These are phyloP conservation scores for Macropodus opercularis DNA, from an alignment of 2,797 vertebrate species.

Conservation along the genomic window DNA sequence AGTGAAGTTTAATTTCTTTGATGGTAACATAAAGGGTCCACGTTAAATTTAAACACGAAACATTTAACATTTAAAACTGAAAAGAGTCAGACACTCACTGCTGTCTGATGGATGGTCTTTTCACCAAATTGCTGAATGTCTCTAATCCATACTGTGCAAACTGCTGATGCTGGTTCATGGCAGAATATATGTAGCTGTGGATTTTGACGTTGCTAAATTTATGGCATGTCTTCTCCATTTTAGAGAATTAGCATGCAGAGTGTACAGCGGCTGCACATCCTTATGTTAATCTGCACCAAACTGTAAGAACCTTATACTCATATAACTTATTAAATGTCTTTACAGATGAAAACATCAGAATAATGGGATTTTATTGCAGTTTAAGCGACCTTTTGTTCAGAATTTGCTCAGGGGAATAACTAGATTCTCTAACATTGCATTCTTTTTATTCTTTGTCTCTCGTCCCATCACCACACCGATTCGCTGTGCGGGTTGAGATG, in stretches of 20 bases:
- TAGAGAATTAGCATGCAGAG: not conserved
- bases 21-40: too few relatives aligned
- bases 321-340: conserved; percentile 5
- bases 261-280: conserved; percentile 4
- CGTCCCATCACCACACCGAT: conserved; percentile 6
- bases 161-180: conserved; percentile 44
- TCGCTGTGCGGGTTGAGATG: conserved; percentile 50
- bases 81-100: conserved; percentile 39
- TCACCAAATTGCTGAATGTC: conserved; percentile 53
- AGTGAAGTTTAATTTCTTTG: too few relatives aligned
- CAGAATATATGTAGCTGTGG: conserved; percentile 22
- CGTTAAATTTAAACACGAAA: too few relatives aligned
- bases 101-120: conserved; percentile 28
- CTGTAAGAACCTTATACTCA: conserved; percentile 17
- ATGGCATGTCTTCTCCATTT: conserved; percentile 26
- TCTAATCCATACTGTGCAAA: conserved; percentile 45
- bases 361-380: conserved; percentile 11
- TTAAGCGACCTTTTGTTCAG: not conserved
- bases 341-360: conserved; percentile 1
- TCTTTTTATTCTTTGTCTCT: conserved; percentile 1
- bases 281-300: conserved; percentile 24
- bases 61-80: conserved; percentile 52
- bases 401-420: conserved; percentile 1
- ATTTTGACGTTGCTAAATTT: conserved; percentile 38
- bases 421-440: not conserved